These are phyloP conservation scores for Agonopterix arenella DNA, from an alignment of 2,888 invertebrate genomes.

Conservation along the genomic window DNA sequence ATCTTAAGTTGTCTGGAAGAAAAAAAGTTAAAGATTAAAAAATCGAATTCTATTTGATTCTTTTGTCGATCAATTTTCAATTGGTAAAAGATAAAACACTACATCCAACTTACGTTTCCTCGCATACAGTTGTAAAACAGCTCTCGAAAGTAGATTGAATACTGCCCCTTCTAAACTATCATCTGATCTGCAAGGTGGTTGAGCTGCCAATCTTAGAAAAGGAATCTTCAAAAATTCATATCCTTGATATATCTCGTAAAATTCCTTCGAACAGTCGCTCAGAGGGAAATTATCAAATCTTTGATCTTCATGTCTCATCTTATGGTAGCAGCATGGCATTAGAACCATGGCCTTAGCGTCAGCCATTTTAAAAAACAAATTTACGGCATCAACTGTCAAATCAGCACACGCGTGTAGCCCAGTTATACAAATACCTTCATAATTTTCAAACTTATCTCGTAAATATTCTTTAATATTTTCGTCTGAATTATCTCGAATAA, in stretches of 20 bases:
- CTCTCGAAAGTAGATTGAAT: slow-evolving; percentile 77
- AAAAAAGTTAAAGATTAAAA: not conserved
- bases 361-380: slow-evolving; percentile 78
- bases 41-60: no score
- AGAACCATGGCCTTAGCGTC: slow-evolving; percentile 77
- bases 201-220: slow-evolving; percentile 84
- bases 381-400: slow-evolving; percentile 81
- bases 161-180: slow-evolving; percentile 67
- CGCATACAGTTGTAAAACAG: slow-evolving; percentile 79
- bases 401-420: slow-evolving; percentile 90
- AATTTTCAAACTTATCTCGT: slow-evolving; percentile 45
- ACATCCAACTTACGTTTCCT: slow-evolving; percentile 62
- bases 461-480: slow-evolving; percentile 54
- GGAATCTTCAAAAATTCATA: slow-evolving; percentile 74
- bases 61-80: no score
- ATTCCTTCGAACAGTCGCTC: slow-evolving; percentile 66
- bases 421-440: slow-evolving; percentile 45
- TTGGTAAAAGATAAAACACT: no score
- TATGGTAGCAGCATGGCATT: slow-evolving; percentile 90
- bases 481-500: slow-evolving; percentile 70
- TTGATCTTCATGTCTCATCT: slow-evolving; percentile 51
- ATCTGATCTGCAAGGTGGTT: slow-evolving; percentile 72
- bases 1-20: slow-evolving; percentile 61
- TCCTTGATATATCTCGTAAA: slow-evolving; percentile 42
- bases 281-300: slow-evolving; percentile 82